Evolutionary conservation across 1,140 invertebrate genomes (phyloP).

Genomic region (Pseudomyrmex sp.): DNA sequence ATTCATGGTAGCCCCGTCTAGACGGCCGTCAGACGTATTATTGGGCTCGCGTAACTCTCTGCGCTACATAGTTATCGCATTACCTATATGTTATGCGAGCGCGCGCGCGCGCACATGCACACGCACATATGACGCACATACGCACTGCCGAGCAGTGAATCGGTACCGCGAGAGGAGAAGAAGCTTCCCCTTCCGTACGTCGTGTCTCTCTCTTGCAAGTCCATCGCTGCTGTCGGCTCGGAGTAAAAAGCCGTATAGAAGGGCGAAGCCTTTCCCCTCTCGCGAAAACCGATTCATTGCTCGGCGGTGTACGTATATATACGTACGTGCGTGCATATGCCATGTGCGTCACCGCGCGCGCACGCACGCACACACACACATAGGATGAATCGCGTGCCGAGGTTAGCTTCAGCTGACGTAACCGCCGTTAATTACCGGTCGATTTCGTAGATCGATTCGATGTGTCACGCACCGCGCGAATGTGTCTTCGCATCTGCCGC

Average conservation of each 20-base stretch:
- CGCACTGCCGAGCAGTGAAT: too few species aligned
- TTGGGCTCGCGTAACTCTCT: conserved; percentile 80
- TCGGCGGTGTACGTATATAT: too few species aligned
- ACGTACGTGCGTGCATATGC: neutral
- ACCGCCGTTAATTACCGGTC: conserved; percentile 78
- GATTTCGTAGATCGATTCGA: conserved; percentile 74
- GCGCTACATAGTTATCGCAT: conserved; percentile 77
- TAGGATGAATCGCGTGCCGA: conserved; percentile 32
- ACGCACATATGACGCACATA: neutral
- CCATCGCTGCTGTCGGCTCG: too few species aligned
- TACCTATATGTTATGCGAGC: conserved; percentile 63
- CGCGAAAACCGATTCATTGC: too few species aligned
- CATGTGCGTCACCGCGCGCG: neutral
- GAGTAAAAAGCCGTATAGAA: too few species aligned
- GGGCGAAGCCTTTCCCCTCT: too few species aligned
- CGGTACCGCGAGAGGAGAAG: too few species aligned
- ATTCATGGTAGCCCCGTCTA: conserved; percentile 79
- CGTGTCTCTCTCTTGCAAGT: too few species aligned
- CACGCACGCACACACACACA: neutral
- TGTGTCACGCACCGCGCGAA: conserved; percentile 54
- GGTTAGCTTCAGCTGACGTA: conserved; percentile 78
- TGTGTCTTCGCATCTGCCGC: conserved; percentile 51
- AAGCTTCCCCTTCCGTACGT: too few species aligned
- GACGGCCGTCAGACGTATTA: conserved; percentile 83
- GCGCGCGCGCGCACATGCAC: conserved; percentile 20